Conservation (phyloP, 92 coral and sea anemone species). For the Actinostola sp. region DNA sequence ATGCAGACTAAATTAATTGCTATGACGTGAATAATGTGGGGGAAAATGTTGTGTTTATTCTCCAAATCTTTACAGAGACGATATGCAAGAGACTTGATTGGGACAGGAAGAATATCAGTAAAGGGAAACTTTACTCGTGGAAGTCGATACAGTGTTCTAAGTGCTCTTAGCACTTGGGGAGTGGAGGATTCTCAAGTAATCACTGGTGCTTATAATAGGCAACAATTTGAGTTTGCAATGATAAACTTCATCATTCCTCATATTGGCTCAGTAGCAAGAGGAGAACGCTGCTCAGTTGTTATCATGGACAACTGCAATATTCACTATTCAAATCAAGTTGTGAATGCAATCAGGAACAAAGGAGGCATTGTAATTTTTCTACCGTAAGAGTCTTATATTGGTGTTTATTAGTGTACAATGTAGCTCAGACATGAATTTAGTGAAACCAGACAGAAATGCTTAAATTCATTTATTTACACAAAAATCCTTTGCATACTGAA, state of each 20-base stretch:
- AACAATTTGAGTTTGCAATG: constrained; percentile 30
- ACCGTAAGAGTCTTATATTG: constrained; percentile 14
- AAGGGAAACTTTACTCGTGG: constrained; percentile 56
- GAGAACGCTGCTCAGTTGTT: constrained; percentile 18
- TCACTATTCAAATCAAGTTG: constrained; percentile 18
- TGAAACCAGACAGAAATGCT: too few species aligned
- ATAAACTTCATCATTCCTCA: constrained; percentile 10
- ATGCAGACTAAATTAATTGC: too few species aligned
- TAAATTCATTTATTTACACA: too few species aligned
- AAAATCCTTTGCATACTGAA: too few species aligned
- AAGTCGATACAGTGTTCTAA: constrained; percentile 50
- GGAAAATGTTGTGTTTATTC: too few species aligned
- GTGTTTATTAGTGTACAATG: too few species aligned
- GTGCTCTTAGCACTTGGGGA: constrained; percentile 44
- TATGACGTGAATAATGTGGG: too few species aligned
- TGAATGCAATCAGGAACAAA: constrained; percentile 20
- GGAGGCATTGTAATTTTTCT: constrained; percentile 44
- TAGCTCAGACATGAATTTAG: too few species aligned
- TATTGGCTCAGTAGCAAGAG: constrained; percentile 33
- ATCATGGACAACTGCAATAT: constrained; percentile 42
- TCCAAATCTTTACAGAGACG: too few species aligned
- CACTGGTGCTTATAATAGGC: constrained; percentile 40
- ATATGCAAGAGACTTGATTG: too few species aligned
- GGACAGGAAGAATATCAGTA: constrained; percentile 26
- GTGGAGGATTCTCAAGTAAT: constrained; percentile 48